A percentile compares a stretch with the other conserved stretches of the same genome.
Evolutionary conservation across 2,113 vertebrate species (phyloP).

Genomic region (Mesoclemmys tuberculata): DNA sequence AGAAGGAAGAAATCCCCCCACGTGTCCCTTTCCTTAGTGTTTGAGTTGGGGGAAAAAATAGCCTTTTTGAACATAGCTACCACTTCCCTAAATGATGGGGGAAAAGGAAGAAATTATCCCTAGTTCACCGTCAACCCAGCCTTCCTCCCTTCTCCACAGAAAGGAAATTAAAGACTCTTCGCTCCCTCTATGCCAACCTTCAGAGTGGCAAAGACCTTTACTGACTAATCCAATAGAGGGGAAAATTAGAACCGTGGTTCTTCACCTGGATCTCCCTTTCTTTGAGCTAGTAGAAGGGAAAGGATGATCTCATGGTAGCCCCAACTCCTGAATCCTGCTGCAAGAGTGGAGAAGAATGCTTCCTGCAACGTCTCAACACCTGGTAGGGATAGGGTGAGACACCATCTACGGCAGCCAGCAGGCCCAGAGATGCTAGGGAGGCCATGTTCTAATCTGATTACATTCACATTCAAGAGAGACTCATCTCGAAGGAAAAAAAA

Average conservation of each 20-base stretch:
- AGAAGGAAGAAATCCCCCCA: neutral
- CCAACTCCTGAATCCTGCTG: neutral
- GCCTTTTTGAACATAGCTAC: neutral
- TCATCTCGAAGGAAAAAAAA: neutral
- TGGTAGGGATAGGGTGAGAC: neutral
- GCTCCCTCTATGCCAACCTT: neutral
- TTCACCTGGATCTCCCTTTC: neutral
- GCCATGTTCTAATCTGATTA: neutral
- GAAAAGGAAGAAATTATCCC: neutral
- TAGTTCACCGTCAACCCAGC: neutral
- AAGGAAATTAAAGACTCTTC: neutral
- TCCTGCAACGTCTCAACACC: neutral
- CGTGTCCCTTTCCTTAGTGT: neutral
- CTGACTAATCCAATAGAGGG: too few relatives aligned
- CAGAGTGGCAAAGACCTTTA: neutral
- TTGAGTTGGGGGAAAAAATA: neutral
- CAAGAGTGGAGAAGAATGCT: neutral
- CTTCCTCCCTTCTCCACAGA: too few relatives aligned
- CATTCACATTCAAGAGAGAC: neutral
- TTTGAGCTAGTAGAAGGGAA: neutral
- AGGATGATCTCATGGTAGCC: neutral
- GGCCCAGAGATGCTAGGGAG: neutral
- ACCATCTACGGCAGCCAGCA: neutral
- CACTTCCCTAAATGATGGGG: neutral
- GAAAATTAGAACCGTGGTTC: neutral